Evolutionary conservation across 2,888 invertebrate genomes (phyloP).

Genomic region (Vanessa cardui): DNA sequence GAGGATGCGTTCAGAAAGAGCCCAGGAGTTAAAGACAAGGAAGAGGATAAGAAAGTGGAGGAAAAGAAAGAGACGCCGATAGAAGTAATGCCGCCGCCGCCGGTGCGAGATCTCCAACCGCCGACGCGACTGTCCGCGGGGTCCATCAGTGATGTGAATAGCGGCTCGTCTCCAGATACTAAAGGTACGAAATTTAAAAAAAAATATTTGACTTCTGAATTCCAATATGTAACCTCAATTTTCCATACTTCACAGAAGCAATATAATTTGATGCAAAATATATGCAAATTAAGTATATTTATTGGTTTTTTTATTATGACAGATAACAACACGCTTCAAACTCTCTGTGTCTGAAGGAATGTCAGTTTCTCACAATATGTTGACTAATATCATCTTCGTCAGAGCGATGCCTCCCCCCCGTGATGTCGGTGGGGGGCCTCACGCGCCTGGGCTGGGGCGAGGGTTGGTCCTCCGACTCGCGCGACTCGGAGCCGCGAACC

Average conservation of each 20-base stretch:
- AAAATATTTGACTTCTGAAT: too few species aligned
- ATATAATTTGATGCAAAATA: too few species aligned
- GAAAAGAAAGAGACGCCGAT: constrained; percentile 55
- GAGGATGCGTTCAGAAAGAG: constrained; percentile 80
- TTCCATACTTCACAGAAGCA: too few species aligned
- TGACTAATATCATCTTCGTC: background rate
- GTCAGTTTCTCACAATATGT: too few species aligned
- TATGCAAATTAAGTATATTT: background rate
- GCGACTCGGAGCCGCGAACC: constrained; percentile 69
- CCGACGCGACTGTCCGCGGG: constrained; percentile 83
- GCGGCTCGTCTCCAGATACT: constrained; percentile 85
- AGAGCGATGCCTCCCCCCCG: constrained; percentile 39
- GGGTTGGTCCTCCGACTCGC: constrained; percentile 89
- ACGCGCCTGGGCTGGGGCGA: constrained; percentile 65
- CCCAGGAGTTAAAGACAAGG: constrained; percentile 68
- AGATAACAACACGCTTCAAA: too few species aligned
- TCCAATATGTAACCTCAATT: too few species aligned
- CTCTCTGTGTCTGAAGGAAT: too few species aligned
- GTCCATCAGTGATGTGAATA: constrained; percentile 84
- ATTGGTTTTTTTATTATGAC: too few species aligned
- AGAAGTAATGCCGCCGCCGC: constrained; percentile 46
- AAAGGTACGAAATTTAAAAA: constrained; percentile 60
- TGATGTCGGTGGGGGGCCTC: constrained; percentile 49
- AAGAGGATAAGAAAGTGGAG: constrained; percentile 61
- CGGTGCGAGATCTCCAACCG: constrained; percentile 60